phyloP scores from a whole-genome alignment of 2,797 vertebrate species.

The Coilia nasus region DNA sequence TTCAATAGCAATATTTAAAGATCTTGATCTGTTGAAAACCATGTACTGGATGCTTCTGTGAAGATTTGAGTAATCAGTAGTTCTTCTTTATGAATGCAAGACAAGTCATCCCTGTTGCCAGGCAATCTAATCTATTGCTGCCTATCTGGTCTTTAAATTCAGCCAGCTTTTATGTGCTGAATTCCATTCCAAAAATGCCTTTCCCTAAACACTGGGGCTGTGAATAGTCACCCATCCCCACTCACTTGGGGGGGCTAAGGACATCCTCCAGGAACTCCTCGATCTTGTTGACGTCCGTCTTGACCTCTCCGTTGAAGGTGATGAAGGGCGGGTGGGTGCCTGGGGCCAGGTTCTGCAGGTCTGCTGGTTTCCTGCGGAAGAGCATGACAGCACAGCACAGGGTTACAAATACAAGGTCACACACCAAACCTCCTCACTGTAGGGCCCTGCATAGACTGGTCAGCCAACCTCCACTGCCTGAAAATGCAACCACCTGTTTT shows the following conservation, averaged over 20 bases:
- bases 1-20: too few relatives aligned
- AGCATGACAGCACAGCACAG: neutral
- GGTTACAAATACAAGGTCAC: neutral
- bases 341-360: constrained; percentile 96
- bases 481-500: neutral
- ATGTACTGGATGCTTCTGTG: too few relatives aligned
- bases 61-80: too few relatives aligned
- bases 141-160: too few relatives aligned
- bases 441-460: neutral
- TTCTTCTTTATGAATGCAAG: too few relatives aligned
- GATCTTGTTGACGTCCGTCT: constrained; percentile 98
- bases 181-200: too few relatives aligned
- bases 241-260: constrained; percentile 95
- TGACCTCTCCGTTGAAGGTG: constrained; percentile 96
- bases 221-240: constrained; percentile 27
- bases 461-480: neutral
- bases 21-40: too few relatives aligned
- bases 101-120: too few relatives aligned
- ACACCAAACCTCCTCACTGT: neutral
- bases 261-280: constrained; percentile 98
- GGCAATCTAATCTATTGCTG: too few relatives aligned
- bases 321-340: constrained; percentile 98
- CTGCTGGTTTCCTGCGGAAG: constrained; percentile 89
- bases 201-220: too few relatives aligned
- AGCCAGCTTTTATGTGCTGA: too few relatives aligned